Evolutionary conservation across 2,888 invertebrate species (phyloP).

Genomic region (Caenorhabditis uteleia): DNA sequence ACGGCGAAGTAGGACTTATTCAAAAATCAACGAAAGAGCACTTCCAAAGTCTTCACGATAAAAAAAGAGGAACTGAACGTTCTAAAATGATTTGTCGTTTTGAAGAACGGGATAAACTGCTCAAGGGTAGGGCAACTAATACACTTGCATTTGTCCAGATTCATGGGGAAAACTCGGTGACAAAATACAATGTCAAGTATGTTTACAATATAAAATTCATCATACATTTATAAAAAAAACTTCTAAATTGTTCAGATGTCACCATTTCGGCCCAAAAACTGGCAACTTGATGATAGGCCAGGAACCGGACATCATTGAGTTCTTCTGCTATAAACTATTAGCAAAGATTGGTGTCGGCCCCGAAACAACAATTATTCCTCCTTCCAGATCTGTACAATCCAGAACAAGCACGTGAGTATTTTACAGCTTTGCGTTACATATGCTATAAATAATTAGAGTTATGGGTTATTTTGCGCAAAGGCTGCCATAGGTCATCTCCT

Average conservation of each 20-base stretch:
- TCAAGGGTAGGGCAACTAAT: slow-evolving; percentile 14
- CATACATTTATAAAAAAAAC: no score
- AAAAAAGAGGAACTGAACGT: slow-evolving; percentile 20
- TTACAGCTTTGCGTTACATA: slow-evolving; percentile 24
- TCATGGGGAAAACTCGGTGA: slow-evolving; percentile 21
- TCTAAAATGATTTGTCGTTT: slow-evolving; percentile 19
- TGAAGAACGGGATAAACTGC: slow-evolving; percentile 12
- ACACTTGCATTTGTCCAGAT: slow-evolving; percentile 26
- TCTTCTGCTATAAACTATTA: slow-evolving; percentile 24
- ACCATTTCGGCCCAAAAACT: no score
- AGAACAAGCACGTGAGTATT: slow-evolving; percentile 30
- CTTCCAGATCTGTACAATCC: slow-evolving; percentile 8
- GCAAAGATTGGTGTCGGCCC: slow-evolving; percentile 20
- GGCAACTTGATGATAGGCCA: no score
- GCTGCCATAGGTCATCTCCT: no score
- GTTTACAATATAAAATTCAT: slow-evolving; percentile 30
- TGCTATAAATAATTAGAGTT: no score
- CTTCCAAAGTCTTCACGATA: slow-evolving; percentile 24
- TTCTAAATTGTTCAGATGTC: no score
- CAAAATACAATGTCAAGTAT: slow-evolving; percentile 28
- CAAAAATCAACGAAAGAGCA: slow-evolving; percentile 19
- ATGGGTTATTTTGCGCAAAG: no score
- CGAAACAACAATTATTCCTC: slow-evolving; percentile 16
- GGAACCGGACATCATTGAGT: slow-evolving; percentile 22
- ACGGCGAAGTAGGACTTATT: slow-evolving; percentile 18